Evolutionary conservation across 2,888 invertebrate genomes (phyloP), one percentile per base, ranked within the genome.

Genomic region (Ectropis crepuscularia): DNA sequence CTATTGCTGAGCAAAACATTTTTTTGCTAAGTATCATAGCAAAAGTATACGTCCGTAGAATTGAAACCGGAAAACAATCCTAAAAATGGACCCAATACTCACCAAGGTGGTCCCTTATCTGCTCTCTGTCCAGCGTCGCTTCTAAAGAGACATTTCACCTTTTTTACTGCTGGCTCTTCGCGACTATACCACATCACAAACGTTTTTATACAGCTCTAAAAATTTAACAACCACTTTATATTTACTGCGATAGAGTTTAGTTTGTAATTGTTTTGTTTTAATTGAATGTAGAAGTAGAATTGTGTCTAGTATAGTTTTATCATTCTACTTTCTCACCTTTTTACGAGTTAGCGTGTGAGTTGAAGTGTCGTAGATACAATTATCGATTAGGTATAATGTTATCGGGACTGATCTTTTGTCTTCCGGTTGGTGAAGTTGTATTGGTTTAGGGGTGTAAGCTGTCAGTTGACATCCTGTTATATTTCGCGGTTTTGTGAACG

Each of bases 241-340:
- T 0, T 0, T 0, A 11, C 4, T 0, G 6, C 1, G 0, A 38
- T 77, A 80, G 70, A 68, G 77, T 73, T 72, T 5, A 71, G 6
- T 71, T 68, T 80, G 2, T 11, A 41, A n/a, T 64, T 39, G 47
- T 48, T 43, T 6, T 6, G 0, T 48, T 57, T 43, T 9, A 38
- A 7, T 6, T 49, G 36, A 4, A 41, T 62, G 39, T 39, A 61
- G n/a, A n/a, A 9, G 5, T 62, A 62, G 57, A 36, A 61, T 78
- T 75, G 83, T 78, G 42, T 73, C 77, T 72, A 72, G 79, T 81
- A 83, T 84, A 86, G 84, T 90, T 90, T 91, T 92, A 92, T 91
- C 91, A 85, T 83, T 81, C 85, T 88, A 88, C 90, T 92, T 91
- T 92, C 92, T 90, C 92, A 92, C 90, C 88, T 92, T 91, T 92